phyloP scores from a whole-genome alignment of 2,888 invertebrate species.

The Tridacna crocea region DNA sequence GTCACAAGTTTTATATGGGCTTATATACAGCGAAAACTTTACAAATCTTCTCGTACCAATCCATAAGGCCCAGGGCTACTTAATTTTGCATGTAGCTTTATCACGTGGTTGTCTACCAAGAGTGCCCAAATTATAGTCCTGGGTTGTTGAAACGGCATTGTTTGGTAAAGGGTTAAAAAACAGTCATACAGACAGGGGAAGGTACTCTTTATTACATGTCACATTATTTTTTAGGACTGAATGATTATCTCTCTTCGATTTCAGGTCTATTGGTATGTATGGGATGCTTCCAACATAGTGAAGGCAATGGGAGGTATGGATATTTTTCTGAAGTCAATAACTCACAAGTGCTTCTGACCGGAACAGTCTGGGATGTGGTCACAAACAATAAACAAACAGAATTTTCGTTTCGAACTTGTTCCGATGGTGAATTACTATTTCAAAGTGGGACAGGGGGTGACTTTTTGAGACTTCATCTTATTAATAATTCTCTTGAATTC shows the following conservation, averaged over 20 bases:
- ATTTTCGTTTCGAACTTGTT: slow-evolving; percentile 68
- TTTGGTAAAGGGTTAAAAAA: too few relatives aligned
- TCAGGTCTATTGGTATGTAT: slow-evolving; percentile 50
- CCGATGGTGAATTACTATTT: slow-evolving; percentile 63
- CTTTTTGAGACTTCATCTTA: slow-evolving; percentile 56
- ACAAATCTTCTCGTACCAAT: too few relatives aligned
- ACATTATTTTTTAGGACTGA: too few relatives aligned
- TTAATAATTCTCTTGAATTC: slow-evolving; percentile 62
- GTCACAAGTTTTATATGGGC: too few relatives aligned
- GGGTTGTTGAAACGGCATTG: too few relatives aligned
- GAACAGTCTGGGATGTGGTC: slow-evolving; percentile 53
- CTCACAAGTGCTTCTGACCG: slow-evolving; percentile 54
- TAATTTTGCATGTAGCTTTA: too few relatives aligned
- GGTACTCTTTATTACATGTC: too few relatives aligned
- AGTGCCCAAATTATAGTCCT: too few relatives aligned
- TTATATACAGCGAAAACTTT: too few relatives aligned
- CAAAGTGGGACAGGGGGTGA: slow-evolving; percentile 63
- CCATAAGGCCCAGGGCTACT: too few relatives aligned
- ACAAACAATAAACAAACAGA: slow-evolving; percentile 52
- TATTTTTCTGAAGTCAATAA: slow-evolving; percentile 59
- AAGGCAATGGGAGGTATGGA: slow-evolving; percentile 51
- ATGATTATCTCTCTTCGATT: slow-evolving; percentile 38
- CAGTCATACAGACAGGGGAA: too few relatives aligned
- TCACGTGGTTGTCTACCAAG: too few relatives aligned
- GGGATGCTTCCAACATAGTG: slow-evolving; percentile 11